phyloP scores from a whole-genome alignment of 2,797 vertebrate species.

The Hoplostethus mediterraneus region DNA sequence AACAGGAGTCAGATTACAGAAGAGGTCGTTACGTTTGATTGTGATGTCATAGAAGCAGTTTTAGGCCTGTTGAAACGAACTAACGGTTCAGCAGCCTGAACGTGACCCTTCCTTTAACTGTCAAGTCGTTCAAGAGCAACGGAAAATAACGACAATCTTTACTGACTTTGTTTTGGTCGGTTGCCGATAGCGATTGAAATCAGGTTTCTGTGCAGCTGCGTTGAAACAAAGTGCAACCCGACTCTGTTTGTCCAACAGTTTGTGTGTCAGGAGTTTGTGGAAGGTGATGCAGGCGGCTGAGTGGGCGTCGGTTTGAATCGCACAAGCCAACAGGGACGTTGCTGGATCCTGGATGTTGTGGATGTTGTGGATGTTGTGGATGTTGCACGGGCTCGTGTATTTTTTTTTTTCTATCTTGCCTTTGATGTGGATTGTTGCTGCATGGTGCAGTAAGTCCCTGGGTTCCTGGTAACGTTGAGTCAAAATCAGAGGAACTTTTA shows the following conservation, averaged over 20 bases:
- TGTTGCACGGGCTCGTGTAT: constrained; percentile 40
- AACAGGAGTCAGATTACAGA: too few species aligned
- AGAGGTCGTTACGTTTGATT: too few species aligned
- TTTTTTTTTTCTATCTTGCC: constrained; percentile 31
- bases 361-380: too few species aligned
- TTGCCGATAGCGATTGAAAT: not conserved
- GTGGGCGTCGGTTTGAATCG: constrained; percentile 61
- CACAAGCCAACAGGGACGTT: constrained; percentile 53
- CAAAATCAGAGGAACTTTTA: constrained; percentile 19
- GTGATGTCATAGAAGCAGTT: too few species aligned
- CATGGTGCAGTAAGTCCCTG: constrained; percentile 4
- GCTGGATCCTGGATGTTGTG: constrained; percentile 60
- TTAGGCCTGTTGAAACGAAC: too few species aligned
- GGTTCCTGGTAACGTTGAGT: not conserved
- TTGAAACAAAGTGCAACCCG: constrained; percentile 23
- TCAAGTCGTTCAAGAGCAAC: too few species aligned
- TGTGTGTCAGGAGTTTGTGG: constrained; percentile 59
- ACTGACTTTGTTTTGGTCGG: too few species aligned
- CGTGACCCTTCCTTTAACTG: too few species aligned
- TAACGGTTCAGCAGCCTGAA: too few species aligned
- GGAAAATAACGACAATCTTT: too few species aligned
- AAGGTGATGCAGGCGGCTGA: constrained; percentile 41
- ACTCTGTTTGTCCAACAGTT: constrained; percentile 41
- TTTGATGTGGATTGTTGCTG: constrained; percentile 37
- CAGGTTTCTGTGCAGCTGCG: constrained; percentile 8